Percentiles rank a stretch among this genome's conserved stretches.
Conservation (phyloP, 1,140 invertebrate species). For the Drosophila ananassae region DNA sequence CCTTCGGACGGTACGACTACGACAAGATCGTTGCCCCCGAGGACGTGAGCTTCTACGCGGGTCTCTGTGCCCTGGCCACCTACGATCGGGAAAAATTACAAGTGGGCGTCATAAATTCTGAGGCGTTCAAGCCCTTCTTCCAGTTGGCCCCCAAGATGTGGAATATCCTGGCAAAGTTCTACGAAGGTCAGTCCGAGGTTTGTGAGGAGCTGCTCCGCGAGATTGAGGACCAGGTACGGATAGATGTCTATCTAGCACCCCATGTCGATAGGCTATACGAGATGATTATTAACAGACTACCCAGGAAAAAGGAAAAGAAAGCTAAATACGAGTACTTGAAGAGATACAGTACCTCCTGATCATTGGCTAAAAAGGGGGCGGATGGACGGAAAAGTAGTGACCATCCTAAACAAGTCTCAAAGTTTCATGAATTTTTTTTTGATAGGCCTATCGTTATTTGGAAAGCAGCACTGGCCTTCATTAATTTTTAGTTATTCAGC, state of each 20-base stretch:
- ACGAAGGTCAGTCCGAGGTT: constrained; percentile 13
- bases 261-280: constrained; percentile 53
- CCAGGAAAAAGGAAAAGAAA: background rate
- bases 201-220: constrained; percentile 28
- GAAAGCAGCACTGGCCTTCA: too few species aligned
- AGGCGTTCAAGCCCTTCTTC: constrained; percentile 47
- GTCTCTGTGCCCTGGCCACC: constrained; percentile 58
- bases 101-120: constrained; percentile 24
- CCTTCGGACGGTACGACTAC: constrained; percentile 50
- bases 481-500: background rate
- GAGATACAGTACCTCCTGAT: background rate
- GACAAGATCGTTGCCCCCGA: constrained; percentile 58
- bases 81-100: constrained; percentile 34
- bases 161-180: constrained; percentile 34
- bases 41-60: constrained; percentile 53
- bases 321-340: background rate
- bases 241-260: constrained; percentile 63
- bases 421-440: too few species aligned
- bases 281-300: constrained; percentile 41
- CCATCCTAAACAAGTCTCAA: background rate
- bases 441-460: too few species aligned
- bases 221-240: constrained; percentile 38
- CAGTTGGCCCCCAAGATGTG: constrained; percentile 42
- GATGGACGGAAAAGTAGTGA: too few species aligned
- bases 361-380: too few species aligned